Percentiles rank a stretch among this genome's conserved stretches.
Evolutionary conservation across 2,113 vertebrate species (phyloP).

Genomic region (Dendropsophus ebraccatus): DNA sequence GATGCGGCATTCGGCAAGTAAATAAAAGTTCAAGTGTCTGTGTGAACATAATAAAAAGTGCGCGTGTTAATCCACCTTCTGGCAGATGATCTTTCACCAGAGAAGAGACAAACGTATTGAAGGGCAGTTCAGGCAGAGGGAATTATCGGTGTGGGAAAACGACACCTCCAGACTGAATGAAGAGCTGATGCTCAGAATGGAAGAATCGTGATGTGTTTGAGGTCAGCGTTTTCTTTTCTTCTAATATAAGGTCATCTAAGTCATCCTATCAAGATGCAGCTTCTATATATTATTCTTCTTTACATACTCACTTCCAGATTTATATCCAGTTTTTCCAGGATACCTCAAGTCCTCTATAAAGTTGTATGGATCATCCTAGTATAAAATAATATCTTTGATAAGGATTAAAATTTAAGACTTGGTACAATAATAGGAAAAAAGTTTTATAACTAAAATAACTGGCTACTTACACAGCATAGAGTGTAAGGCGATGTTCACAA

Average conservation of each 20-base stretch:
- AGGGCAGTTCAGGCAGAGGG: slow-evolving; percentile 3
- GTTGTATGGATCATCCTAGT: too few relatives aligned
- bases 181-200: not conserved
- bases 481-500: too few relatives aligned
- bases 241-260: not conserved
- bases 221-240: not conserved
- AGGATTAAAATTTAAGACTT: too few relatives aligned
- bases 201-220: not conserved
- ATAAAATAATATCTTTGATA: too few relatives aligned
- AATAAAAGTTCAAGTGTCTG: slow-evolving; percentile 46
- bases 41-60: slow-evolving; percentile 27
- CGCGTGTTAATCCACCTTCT: slow-evolving; percentile 33
- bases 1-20: slow-evolving; percentile 8
- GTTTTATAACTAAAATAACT: too few relatives aligned
- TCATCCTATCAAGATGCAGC: not conserved
- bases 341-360: not conserved
- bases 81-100: slow-evolving; percentile 50
- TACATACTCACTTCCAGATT: not conserved
- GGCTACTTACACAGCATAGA: too few relatives aligned
- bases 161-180: not conserved
- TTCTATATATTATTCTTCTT: not conserved
- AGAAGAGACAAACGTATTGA: slow-evolving; percentile 46
- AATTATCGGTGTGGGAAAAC: slow-evolving; percentile 7
- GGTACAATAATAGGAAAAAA: too few relatives aligned
- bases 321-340: not conserved